Conservation (phyloP, 2,797 vertebrate genomes). For the Trachurus trachurus region DNA sequence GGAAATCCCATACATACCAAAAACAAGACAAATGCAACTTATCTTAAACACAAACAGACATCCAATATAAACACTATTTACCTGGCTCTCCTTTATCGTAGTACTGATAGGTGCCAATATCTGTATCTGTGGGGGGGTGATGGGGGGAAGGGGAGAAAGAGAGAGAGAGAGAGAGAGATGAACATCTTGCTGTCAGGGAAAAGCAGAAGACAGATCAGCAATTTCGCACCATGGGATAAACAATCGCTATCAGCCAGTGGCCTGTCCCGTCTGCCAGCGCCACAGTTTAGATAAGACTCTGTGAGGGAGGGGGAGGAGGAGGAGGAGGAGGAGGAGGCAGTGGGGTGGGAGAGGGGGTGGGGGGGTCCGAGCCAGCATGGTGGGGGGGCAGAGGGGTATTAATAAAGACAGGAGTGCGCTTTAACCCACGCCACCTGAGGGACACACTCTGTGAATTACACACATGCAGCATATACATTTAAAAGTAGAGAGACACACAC, state of each 20-base stretch:
- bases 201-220: conserved; percentile 84
- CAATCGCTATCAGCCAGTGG: conserved; percentile 85
- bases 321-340: conserved; percentile 33
- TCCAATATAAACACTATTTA: conserved; percentile 86
- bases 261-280: conserved; percentile 85
- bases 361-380: conserved; percentile 49
- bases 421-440: conserved; percentile 67
- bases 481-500: conserved; percentile 34
- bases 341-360: conserved; percentile 56
- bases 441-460: conserved; percentile 63
- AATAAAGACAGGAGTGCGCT: conserved; percentile 78
- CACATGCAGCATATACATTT: conserved; percentile 60
- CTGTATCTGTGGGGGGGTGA: conserved; percentile 88
- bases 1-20: conserved; percentile 67
- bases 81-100: conserved; percentile 94
- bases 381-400: conserved; percentile 67
- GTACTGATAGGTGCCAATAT: conserved; percentile 95
- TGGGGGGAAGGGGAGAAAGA: conserved; percentile 23
- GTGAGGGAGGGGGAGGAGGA: conserved; percentile 42
- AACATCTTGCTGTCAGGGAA: conserved; percentile 84
- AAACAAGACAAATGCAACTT: conserved; percentile 78
- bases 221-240: conserved; percentile 86
- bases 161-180: conserved; percentile 74
- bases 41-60: conserved; percentile 80
- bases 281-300: conserved; percentile 79